These are phyloP conservation scores for Idaea dimidiata DNA, from an alignment of 2,888 invertebrate species.

Conservation along the genomic window DNA sequence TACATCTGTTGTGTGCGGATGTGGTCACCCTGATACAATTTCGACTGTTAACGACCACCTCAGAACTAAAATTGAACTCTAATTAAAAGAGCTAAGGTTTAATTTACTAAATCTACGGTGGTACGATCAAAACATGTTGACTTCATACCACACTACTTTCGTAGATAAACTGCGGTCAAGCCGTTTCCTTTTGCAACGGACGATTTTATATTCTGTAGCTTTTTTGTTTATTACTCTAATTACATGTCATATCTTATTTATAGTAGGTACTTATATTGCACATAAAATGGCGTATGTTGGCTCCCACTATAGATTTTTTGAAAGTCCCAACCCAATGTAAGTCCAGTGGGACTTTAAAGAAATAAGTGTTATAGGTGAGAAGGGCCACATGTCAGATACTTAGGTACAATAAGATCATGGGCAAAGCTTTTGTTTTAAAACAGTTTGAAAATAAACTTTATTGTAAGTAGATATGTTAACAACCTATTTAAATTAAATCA, in stretches of 20 bases:
- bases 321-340: no score
- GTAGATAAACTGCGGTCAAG: conserved; percentile 44
- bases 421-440: no score
- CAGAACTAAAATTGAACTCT: conserved; percentile 9
- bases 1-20: conserved; percentile 38
- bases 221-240: conserved; percentile 10
- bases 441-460: no score
- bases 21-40: conserved; percentile 36
- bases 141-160: conserved; percentile 35
- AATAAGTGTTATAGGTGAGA: no score
- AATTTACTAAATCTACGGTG: conserved; percentile 13
- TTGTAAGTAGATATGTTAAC: no score
- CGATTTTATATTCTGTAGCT: conserved; percentile 8
- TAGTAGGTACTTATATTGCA: no score
- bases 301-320: no score
- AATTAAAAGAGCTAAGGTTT: conserved; percentile 18
- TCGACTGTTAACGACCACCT: conserved; percentile 13
- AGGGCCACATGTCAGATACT: no score
- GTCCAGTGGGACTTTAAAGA: no score
- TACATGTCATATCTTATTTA: not conserved
- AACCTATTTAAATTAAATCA: no score
- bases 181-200: conserved; percentile 45
- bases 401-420: no score
- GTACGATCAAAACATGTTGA: conserved; percentile 22
- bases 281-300: no score